Conservation (phyloP, 2,888 invertebrate species). For the Leucophenga maculata region DNA sequence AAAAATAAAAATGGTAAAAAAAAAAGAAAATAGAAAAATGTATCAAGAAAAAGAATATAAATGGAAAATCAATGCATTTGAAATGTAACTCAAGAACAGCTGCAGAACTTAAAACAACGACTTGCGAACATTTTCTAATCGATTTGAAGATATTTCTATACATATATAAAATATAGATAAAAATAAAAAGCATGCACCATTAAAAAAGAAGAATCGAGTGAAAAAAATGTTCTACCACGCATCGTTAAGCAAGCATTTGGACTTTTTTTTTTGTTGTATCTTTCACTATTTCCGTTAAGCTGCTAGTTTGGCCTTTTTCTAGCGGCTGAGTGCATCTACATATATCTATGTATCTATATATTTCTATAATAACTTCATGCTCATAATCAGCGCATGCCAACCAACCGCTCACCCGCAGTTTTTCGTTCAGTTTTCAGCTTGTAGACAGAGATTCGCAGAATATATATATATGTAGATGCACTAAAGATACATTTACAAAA, state of each 20-base stretch:
- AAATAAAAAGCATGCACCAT: not conserved
- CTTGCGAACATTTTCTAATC: no score
- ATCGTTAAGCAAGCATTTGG: not conserved
- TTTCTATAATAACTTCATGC: not conserved
- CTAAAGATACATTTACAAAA: no score
- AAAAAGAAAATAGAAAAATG: not conserved
- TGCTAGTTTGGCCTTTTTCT: no score
- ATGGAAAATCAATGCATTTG: not conserved
- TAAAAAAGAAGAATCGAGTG: not conserved
- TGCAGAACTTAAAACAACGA: no score
- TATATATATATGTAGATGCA: no score
- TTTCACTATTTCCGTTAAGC: no score
- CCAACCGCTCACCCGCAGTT: not conserved
- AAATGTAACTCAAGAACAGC: no score
- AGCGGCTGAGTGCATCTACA: no score
- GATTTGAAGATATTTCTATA: not conserved
- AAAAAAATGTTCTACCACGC: slow-evolving; percentile 7
- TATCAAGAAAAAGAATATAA: not conserved
- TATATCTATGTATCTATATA: not conserved
- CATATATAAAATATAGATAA: not conserved
- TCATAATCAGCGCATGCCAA: not conserved
- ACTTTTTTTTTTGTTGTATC: not conserved
- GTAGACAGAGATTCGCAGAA: no score
- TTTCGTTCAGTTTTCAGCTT: no score
- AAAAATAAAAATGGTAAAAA: not conserved